Evolutionary conservation across 2,113 vertebrate genomes (phyloP).

Genomic region (Melanotaenia duboulayi): DNA sequence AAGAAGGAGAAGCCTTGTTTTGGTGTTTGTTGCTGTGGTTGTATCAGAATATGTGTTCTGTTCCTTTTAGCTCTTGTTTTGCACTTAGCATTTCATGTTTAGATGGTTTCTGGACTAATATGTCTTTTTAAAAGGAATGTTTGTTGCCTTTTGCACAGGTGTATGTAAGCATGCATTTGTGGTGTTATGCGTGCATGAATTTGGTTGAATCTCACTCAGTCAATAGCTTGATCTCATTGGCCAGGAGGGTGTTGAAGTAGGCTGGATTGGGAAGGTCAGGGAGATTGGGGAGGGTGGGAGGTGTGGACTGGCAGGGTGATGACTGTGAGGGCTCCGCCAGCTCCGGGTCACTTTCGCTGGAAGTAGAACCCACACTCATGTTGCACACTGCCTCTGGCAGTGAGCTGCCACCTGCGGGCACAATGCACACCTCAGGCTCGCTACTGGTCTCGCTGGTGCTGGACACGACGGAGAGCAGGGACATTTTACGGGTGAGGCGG

Average conservation of each 20-base stretch:
- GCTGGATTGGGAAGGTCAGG: conserved; percentile 80
- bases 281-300: conserved; percentile 70
- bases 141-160: conserved; percentile 43
- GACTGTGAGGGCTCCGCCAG: conserved; percentile 83
- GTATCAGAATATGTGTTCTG: conserved; percentile 28
- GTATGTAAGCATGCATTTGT: conserved; percentile 45
- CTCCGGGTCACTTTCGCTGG: conserved; percentile 90
- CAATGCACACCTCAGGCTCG: conserved; percentile 84
- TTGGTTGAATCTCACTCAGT: conserved; percentile 85
- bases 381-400: conserved; percentile 84
- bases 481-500: conserved; percentile 88
- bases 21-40: conserved; percentile 39
- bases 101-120: conserved; percentile 41
- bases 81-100: conserved; percentile 27
- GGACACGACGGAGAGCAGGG: conserved; percentile 86
- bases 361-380: conserved; percentile 88
- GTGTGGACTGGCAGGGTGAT: conserved; percentile 64
- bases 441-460: conserved; percentile 88
- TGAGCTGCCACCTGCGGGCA: conserved; percentile 74
- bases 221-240: conserved; percentile 88
- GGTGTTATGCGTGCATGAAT: conserved; percentile 43
- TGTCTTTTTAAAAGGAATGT: conserved; percentile 61
- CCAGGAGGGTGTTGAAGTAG: conserved; percentile 88
- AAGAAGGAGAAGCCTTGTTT: conserved; percentile 59
- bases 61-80: conserved; percentile 52